These are phyloP conservation scores for Cantharis rufa DNA, from an alignment of 2,888 invertebrate genomes.

Conservation along the genomic window DNA sequence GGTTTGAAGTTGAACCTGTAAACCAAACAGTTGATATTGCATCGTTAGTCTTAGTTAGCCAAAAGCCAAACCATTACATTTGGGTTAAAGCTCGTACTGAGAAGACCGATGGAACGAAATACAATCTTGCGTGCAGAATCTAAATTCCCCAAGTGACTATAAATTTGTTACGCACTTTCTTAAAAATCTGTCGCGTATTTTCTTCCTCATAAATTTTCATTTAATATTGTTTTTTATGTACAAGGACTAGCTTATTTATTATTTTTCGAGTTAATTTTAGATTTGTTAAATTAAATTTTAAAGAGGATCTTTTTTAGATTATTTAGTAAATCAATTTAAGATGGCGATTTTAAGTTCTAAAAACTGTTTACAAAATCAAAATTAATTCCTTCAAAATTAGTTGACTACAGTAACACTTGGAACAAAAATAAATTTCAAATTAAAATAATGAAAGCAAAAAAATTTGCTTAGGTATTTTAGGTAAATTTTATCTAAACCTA, in stretches of 20 bases:
- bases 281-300: neutral
- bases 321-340: neutral
- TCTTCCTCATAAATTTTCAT: constrained; percentile 26
- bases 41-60: constrained; percentile 31
- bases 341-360: too few species aligned
- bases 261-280: constrained; percentile 13
- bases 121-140: constrained; percentile 26
- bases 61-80: constrained; percentile 27
- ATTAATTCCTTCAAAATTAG: too few species aligned
- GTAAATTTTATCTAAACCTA: too few species aligned
- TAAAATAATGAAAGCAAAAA: too few species aligned
- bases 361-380: too few species aligned
- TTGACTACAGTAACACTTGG: too few species aligned
- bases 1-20: constrained; percentile 14
- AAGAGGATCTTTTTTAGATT: neutral
- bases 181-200: constrained; percentile 29
- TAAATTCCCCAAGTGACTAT: constrained; percentile 32
- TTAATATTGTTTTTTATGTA: constrained; percentile 17
- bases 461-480: too few species aligned
- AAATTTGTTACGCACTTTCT: constrained; percentile 33
- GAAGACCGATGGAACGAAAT: constrained; percentile 22
- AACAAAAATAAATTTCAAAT: too few species aligned
- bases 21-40: constrained; percentile 24
- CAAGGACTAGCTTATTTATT: constrained; percentile 27
- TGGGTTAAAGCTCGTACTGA: constrained; percentile 20